Percentiles rank a stretch among this genome's conserved stretches.
Conservation (phyloP, 2,113 vertebrate genomes). For the Halichoerus grypus region DNA sequence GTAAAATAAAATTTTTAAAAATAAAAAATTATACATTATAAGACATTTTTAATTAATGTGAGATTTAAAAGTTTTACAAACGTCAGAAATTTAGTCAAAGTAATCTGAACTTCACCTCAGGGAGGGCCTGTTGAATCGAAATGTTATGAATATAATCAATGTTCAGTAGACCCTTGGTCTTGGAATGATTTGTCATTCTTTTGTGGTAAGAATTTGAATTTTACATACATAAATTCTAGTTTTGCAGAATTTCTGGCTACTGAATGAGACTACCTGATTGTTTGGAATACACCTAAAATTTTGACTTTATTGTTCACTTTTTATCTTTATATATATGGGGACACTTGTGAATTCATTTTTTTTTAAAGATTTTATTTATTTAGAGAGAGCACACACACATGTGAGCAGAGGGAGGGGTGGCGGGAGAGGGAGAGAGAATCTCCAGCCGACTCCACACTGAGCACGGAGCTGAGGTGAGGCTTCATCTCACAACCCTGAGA, state of each 20-base stretch:
- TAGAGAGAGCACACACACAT: not conserved
- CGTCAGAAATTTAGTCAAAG: constrained; percentile 19
- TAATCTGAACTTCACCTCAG: not conserved
- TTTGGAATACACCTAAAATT: not conserved
- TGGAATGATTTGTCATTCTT: constrained; percentile 28
- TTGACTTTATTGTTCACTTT: not conserved
- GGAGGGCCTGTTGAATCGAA: not conserved
- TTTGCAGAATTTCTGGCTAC: not conserved
- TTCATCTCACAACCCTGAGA: not conserved
- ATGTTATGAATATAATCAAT: not conserved
- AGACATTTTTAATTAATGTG: not conserved
- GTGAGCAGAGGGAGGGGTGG: not conserved
- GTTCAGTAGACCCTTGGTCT: not conserved
- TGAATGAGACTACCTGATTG: not conserved
- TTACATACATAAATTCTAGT: not conserved
- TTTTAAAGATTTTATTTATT: not conserved
- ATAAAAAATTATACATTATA: not conserved
- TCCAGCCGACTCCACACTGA: not conserved
- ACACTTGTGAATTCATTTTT: not conserved
- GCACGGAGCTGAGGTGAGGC: not conserved
- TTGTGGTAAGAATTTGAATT: constrained; percentile 30
- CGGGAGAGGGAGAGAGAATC: not conserved
- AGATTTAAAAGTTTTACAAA: constrained; percentile 22
- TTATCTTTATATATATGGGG: not conserved
- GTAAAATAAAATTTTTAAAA: not conserved